Conservation (phyloP, 1,140 invertebrate genomes). For the Rhyzopertha dominica region DNA sequence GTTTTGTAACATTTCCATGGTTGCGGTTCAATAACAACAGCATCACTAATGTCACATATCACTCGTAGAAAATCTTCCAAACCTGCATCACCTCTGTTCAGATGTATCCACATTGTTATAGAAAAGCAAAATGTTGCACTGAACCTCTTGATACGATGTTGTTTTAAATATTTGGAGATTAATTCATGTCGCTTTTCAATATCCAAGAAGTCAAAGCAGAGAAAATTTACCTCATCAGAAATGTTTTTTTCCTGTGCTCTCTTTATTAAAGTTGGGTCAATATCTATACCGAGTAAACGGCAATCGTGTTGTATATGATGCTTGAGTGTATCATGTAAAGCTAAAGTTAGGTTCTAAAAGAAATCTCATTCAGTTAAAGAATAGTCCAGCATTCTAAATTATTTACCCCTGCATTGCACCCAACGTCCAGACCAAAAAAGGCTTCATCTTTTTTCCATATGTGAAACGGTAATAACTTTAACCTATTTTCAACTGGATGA, state of each 20-base stretch:
- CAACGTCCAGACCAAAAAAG: conserved; percentile 65
- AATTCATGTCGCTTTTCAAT: conserved; percentile 37
- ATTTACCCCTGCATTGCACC: conserved; percentile 71
- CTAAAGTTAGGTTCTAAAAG: conserved; percentile 56
- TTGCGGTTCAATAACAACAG: conserved; percentile 73
- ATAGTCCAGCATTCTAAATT: conserved; percentile 11
- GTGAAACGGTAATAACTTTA: conserved; percentile 55
- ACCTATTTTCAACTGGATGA: conserved; percentile 62
- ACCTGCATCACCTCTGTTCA: conserved; percentile 72
- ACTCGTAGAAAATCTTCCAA: conserved; percentile 55
- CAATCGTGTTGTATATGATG: conserved; percentile 45
- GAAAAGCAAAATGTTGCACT: conserved; percentile 74
- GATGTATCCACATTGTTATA: conserved; percentile 83
- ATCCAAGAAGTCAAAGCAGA: conserved; percentile 58
- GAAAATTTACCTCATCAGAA: conserved; percentile 51
- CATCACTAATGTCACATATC: conserved; percentile 50
- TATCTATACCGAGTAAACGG: conserved; percentile 65
- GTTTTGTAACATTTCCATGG: conserved; percentile 75
- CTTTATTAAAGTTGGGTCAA: conserved; percentile 65
- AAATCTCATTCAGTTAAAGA: conserved; percentile 15
- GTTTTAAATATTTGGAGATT: conserved; percentile 48
- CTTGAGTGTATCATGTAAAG: conserved; percentile 53
- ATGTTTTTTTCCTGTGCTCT: conserved; percentile 55
- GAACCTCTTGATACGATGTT: conserved; percentile 51
- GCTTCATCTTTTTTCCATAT: conserved; percentile 52